Conservation (phyloP, 2,797 vertebrate species). For the Tenualosa ilisha region DNA sequence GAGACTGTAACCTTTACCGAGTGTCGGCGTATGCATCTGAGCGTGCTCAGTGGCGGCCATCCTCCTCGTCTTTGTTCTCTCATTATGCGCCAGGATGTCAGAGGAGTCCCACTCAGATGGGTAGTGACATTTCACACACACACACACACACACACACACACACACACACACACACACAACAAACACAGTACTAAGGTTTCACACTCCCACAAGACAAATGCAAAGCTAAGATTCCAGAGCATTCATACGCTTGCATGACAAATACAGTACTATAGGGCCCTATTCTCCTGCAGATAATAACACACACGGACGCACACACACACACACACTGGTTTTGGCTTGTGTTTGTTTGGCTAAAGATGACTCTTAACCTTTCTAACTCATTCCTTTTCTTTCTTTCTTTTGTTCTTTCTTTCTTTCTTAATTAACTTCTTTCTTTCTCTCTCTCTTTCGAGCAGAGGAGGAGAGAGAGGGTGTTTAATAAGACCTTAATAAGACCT, state of each 20-base stretch:
- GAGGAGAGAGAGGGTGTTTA: no score
- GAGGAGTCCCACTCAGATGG: conserved; percentile 30
- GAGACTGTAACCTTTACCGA: conserved; percentile 59
- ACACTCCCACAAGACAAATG: not conserved
- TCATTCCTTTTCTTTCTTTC: no score
- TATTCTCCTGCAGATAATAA: no score
- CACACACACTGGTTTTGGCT: no score
- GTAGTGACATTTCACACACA: conserved; percentile 29
- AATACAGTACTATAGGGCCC: no score
- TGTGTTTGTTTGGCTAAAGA: no score
- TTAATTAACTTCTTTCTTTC: no score
- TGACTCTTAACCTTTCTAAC: no score
- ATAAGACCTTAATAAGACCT: conserved; percentile 50
- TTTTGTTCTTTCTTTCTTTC: no score
- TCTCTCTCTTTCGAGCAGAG: no score
- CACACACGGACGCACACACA: conserved; percentile 32
- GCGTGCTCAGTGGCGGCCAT: conserved; percentile 5
- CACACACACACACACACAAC: not conserved
- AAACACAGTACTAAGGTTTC: not conserved
- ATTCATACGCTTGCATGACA: not conserved
- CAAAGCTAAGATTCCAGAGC: not conserved
- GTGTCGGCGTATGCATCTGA: conserved; percentile 52
- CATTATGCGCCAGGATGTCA: conserved; percentile 50
- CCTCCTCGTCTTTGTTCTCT: conserved; percentile 44
- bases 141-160: conserved; percentile 18